These are phyloP conservation scores for Leucoraja ocellata DNA, from an alignment of 2,797 vertebrate species.

Conservation along the genomic window DNA sequence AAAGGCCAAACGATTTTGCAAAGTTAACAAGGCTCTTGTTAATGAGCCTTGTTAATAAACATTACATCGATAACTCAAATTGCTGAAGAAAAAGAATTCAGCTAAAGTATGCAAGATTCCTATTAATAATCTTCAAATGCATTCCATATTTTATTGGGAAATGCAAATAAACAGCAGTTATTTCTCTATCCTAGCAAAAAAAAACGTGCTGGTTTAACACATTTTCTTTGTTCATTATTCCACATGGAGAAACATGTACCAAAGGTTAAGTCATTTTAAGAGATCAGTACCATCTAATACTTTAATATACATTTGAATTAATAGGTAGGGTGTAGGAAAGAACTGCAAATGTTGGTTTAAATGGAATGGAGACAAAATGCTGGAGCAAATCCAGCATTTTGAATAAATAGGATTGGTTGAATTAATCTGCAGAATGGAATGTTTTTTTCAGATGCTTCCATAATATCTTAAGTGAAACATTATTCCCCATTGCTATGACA, in stretches of 20 bases:
- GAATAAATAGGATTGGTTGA: neutral
- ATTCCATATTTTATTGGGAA: neutral
- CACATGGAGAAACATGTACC: neutral
- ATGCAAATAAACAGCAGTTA: neutral
- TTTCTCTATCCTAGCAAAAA: neutral
- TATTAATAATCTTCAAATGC: neutral
- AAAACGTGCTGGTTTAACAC: neutral
- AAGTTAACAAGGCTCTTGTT: neutral
- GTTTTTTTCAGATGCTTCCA: neutral
- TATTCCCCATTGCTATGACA: neutral
- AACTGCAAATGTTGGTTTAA: too few relatives aligned
- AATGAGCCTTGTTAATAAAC: too few relatives aligned
- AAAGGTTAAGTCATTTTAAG: neutral
- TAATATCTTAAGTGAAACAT: neutral
- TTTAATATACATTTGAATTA: neutral
- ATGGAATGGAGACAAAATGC: too few relatives aligned
- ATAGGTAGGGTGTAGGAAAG: neutral
- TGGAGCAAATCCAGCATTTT: too few relatives aligned
- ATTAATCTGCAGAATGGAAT: neutral
- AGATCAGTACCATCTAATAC: neutral
- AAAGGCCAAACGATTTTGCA: too few relatives aligned
- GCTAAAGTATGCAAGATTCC: neutral
- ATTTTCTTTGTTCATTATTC: neutral
- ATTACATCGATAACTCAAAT: neutral
- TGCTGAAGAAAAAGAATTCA: neutral